Percentiles rank a stretch among this genome's conserved stretches.
phyloP scores from a whole-genome alignment of 2,113 vertebrate genomes.

The Paracanthobrama guichenoti region DNA sequence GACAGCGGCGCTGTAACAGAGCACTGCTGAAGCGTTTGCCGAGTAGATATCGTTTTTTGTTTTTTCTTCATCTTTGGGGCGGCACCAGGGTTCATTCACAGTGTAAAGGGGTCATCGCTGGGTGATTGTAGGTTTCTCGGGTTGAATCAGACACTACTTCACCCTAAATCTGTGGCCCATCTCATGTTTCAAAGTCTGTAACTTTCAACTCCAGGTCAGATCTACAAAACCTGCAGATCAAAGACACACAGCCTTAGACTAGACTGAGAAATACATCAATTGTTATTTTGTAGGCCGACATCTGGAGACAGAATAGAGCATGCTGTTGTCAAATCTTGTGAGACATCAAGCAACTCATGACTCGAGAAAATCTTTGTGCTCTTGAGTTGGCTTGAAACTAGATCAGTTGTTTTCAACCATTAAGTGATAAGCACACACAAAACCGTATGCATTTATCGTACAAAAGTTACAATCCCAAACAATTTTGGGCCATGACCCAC shows the following conservation, averaged over 20 bases:
- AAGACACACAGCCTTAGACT: slow-evolving; percentile 23
- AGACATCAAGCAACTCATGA: not conserved
- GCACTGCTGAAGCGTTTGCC: slow-evolving; percentile 22
- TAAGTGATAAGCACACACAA: not conserved
- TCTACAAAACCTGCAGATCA: slow-evolving; percentile 40
- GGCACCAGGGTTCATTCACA: slow-evolving; percentile 23
- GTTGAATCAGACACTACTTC: slow-evolving; percentile 10
- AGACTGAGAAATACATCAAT: slow-evolving; percentile 21
- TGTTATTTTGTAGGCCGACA: slow-evolving; percentile 9
- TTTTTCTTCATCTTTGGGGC: slow-evolving; percentile 19
- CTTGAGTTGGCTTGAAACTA: not conserved
- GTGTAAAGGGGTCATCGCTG: slow-evolving; percentile 36
- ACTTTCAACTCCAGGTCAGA: slow-evolving; percentile 34
- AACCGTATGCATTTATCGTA: not conserved
- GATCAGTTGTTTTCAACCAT: not conserved
- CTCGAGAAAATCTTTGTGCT: not conserved
- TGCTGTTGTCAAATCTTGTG: slow-evolving; percentile 14
- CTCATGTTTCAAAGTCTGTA: slow-evolving; percentile 36
- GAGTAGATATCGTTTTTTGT: not conserved
- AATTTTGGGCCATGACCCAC: not conserved
- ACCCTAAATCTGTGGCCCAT: slow-evolving; percentile 32
- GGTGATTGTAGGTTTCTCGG: slow-evolving; percentile 2
- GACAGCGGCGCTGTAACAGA: slow-evolving; percentile 41
- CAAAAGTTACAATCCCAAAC: not conserved
- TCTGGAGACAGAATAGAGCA: slow-evolving; percentile 17